Evolutionary conservation across 2,797 vertebrate species (phyloP), one percentile per base, ranked within the genome.

Genomic region (Acanthurus tractus): DNA sequence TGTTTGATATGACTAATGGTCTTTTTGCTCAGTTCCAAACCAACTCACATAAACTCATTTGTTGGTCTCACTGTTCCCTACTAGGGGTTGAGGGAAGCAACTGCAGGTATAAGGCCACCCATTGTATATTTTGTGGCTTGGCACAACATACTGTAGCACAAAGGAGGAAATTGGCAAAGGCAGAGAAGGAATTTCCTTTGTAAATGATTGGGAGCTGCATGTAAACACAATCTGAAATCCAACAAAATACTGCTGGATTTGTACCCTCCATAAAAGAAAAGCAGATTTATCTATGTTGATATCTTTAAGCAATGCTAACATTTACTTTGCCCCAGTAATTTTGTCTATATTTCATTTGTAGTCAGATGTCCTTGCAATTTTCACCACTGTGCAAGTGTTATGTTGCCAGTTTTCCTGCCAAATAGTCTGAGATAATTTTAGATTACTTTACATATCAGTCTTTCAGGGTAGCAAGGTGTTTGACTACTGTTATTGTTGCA

Each of bases 11-110:
- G 25, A 40, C 20, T 57, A 18, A 46, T 18, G 2, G 14, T 54
- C n/a, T 17, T 45, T 36, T 50, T 42, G 23, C 22, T 11, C 8
- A 46, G 22, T 1, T 42, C 17, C 6, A n/a, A 34, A 36, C 4
- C 14, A 53, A 40, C 15, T 17, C 23, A 42, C 8, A 29, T 8
- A 52, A 54, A 17, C 48, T 15, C 6, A 29, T 2, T 2, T 5
- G 5, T 1, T 50, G 23, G 15, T 61, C 3, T 23, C 56, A 9
- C 78, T 84, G 53, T 29, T 65, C 0, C 73, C 86, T 82, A 69
- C 86, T 90, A 6, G 63, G 83, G 85, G 70, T 11, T 7, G 2
- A 48, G 0, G 0, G 12, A 63, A 40, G 64, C 0, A 76, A 78
- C 18, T 87, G 44, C 72, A 82, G 17, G 23, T 17, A 36, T 0